These are phyloP conservation scores for Lepilemur ruficaudatus DNA, from an alignment of 2,797 vertebrate species.

Conservation along the genomic window DNA sequence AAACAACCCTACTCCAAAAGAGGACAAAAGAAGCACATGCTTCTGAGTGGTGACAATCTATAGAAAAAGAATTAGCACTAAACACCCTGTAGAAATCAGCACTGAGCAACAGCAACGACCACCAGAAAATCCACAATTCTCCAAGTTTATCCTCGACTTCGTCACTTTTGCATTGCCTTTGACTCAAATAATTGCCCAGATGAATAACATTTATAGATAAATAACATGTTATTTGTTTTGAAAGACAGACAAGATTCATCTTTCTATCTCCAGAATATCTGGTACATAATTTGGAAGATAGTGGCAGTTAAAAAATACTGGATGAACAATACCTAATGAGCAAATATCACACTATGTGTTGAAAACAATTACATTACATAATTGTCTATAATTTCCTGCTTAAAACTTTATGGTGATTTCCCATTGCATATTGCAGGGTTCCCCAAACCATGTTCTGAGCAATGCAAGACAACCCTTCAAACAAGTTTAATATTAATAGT, in stretches of 20 bases:
- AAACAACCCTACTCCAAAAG: constrained; percentile 2
- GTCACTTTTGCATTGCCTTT: constrained; percentile 20
- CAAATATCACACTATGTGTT: background rate
- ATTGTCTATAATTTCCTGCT: background rate
- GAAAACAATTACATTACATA: background rate
- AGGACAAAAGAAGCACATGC: background rate
- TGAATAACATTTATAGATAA: background rate
- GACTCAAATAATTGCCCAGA: background rate
- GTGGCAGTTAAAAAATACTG: background rate
- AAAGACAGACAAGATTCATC: background rate
- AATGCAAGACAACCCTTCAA: background rate
- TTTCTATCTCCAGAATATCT: constrained; percentile 10
- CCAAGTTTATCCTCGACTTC: background rate
- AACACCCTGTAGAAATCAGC: background rate
- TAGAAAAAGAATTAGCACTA: background rate
- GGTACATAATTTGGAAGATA: constrained; percentile 18
- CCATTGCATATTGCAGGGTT: background rate
- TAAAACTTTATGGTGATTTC: background rate
- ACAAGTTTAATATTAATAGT: background rate
- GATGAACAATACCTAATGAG: background rate
- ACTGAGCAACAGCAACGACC: background rate
- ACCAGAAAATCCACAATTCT: background rate
- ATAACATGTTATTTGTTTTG: background rate
- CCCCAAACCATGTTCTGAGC: constrained; percentile 26
- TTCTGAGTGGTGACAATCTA: background rate